These are phyloP conservation scores for Monodelphis domestica DNA, from an alignment of 2,797 vertebrate species.

Conservation along the genomic window DNA sequence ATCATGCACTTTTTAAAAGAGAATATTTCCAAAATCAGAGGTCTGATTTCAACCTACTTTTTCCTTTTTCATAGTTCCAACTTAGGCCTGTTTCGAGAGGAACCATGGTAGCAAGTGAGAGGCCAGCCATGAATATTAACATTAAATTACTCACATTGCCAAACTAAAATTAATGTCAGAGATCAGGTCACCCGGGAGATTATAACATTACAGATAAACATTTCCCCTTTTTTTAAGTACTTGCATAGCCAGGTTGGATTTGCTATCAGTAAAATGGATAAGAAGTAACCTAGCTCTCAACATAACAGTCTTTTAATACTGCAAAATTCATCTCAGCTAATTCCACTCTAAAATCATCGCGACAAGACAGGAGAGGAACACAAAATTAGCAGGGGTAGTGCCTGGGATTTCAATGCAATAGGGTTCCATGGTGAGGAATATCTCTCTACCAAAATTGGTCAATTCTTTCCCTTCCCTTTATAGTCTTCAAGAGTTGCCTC, in stretches of 20 bases:
- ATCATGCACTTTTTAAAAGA: conserved; percentile 6
- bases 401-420: not conserved
- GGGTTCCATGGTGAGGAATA: not conserved
- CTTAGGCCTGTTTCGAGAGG: not conserved
- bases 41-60: not conserved
- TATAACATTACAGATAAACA: not conserved
- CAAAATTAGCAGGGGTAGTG: not conserved
- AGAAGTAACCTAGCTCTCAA: not conserved
- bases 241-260: not conserved
- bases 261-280: not conserved
- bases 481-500: not conserved
- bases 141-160: not conserved
- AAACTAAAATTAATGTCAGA: not conserved
- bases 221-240: conserved; percentile 22
- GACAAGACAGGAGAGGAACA: not conserved
- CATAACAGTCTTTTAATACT: not conserved
- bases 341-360: not conserved
- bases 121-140: not conserved
- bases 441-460: not conserved
- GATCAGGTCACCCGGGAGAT: not conserved
- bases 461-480: not conserved
- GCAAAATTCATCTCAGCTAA: not conserved
- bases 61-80: not conserved
- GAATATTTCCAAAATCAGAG: not conserved
- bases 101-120: not conserved